Base-by-base conservation (phyloP, 2,888 invertebrate genomes). In the Lordiphosa andalusiaca region DNA sequence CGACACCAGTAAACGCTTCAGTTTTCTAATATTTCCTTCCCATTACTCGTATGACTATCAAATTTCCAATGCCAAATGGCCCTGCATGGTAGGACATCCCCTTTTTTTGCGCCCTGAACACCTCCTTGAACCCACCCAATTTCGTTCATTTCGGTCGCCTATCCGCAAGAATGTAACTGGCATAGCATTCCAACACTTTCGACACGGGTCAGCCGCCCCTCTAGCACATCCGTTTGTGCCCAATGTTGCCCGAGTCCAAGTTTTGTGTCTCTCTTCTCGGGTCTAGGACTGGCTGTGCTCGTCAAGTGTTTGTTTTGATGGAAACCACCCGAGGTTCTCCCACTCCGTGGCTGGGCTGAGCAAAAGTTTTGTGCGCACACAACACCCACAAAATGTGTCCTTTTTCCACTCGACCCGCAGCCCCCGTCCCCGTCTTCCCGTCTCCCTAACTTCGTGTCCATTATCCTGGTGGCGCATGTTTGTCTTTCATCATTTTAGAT, bases 381-480 rank as follows among this genome's bases (percentile, higher is more conserved):
- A 59, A 65, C 58, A 64, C 58, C 50, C 67, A 66, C 70, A 70
- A 57, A 30, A 59, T 53, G 48, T 50, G 41, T 58, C 59, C 66
- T 37, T 30, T 10, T 35, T 36, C 46, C 25, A 25, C 25, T 25
- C 25, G 6, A 25, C 25, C 25, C 25, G 6, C 25, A 25, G 25
- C 25, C 38, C 16, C 16, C 16, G 16, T 16, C 16, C 16, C 16
- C n/a, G n/a, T n/a, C n/a, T n/a, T n/a, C n/a, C n/a, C 46, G 49
- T 51, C 46, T 51, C 46, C 25, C 51, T 61, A 48, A 57, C 61
- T 63, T 47, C 63, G 48, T 80, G 73, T 66, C 75, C 75, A 58
- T 69, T 84, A 80, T 85, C 71, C 83, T 75, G 71, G 78, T 83
- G 78, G 78, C 81, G 86, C 81, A 83, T 85, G 86, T 85, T 84